These are phyloP conservation scores for Cotesia congregata DNA, from an alignment of 2,888 invertebrate species.

Conservation along the genomic window DNA sequence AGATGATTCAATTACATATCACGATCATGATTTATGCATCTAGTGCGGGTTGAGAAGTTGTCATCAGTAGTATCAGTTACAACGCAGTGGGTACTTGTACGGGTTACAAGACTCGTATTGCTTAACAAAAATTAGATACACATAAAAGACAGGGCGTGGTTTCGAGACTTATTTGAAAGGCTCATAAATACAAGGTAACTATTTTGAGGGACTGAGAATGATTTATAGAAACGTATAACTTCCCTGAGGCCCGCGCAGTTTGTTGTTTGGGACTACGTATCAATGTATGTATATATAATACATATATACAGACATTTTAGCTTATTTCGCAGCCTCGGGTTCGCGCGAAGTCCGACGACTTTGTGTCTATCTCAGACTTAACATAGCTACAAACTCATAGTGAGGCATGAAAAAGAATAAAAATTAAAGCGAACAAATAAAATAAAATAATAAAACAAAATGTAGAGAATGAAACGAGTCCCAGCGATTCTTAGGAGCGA, in stretches of 20 bases:
- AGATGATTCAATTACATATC: too few species aligned
- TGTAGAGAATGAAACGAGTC: constrained; percentile 44
- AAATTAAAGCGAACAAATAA: not conserved
- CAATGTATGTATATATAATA: not conserved
- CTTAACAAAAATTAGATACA: constrained; percentile 49
- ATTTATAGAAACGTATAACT: constrained; percentile 69
- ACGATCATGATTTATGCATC: not conserved
- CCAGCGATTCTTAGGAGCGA: constrained; percentile 42
- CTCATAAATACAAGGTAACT: constrained; percentile 46
- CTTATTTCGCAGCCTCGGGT: constrained; percentile 22
- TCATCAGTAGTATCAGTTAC: not conserved
- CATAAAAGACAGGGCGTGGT: constrained; percentile 47
- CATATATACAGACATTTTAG: not conserved
- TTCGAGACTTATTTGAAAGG: constrained; percentile 31
- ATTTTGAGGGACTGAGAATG: constrained; percentile 55
- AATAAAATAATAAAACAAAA: not conserved
- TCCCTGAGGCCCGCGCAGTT: constrained; percentile 52
- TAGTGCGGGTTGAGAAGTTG: not conserved
- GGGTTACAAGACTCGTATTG: not conserved
- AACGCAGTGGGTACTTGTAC: not conserved
- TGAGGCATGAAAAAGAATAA: constrained; percentile 23
- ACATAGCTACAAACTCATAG: constrained; percentile 16
- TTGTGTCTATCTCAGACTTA: constrained; percentile 44
- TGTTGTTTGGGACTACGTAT: constrained; percentile 32
- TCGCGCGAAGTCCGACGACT: constrained; percentile 46